Base-by-base conservation (phyloP, 2,113 vertebrate genomes). In the Caloenas nicobarica region DNA sequence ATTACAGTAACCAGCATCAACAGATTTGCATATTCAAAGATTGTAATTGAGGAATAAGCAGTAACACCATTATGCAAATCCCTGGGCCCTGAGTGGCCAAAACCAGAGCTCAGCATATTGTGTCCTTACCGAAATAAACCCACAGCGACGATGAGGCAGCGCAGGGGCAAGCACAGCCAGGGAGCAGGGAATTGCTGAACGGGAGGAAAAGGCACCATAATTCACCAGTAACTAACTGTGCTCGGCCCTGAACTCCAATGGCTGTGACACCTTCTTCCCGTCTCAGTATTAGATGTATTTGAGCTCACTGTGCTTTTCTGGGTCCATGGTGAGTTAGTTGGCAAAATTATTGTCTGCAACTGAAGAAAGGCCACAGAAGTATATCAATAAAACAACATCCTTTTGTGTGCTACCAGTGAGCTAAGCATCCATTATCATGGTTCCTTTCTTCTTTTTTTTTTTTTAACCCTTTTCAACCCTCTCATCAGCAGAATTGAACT, bases 31-130 rank as follows among this genome's bases (percentile, higher is more conserved):
- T 84, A 93, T 70, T 88, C 92, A 79, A 48, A 54, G 56, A 4
- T 9, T 69, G 91, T 81, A 89, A 95, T 42, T 79, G 93, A 95
- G 86, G 84, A 95, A 91, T 57, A 71, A 86, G 73, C 78, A 38
- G 31, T 91, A 93, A 93, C 70, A 5, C 28, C 60, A 65, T 96
- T 91, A 95, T 91, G 83, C 69, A 96, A 95, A 97, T 91, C 87
- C 69, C 70, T 4, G 1, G 60, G 69, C 44, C 64, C 40, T 21
- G 72, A 94, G 78, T 80, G 80, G 90, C 76, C 4, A 0, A 51
- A 88, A 50, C 31, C 81, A 64, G 88, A 70, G 54, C 77, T 81
- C 57, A 53, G 40, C 46, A 54, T 61, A 40, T 6, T 1, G 42
- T 79, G 68, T 70, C 85, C 74, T 74, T 9, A 51, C 62, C 5